phyloP scores from a whole-genome alignment of 2,888 invertebrate genomes.

The Tetanocera ferruginea region DNA sequence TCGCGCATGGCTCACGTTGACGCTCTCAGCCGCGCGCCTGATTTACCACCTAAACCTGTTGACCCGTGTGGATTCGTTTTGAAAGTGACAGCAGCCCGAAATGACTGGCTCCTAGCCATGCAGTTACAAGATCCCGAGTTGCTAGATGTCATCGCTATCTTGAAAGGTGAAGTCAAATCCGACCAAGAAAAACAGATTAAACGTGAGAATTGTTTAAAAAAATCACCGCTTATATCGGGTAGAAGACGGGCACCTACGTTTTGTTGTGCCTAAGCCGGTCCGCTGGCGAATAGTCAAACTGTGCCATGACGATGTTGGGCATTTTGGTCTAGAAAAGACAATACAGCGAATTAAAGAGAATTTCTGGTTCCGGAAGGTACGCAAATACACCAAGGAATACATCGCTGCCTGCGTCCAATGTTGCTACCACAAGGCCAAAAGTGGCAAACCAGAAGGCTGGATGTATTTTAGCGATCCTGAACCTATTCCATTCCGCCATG shows the following conservation, averaged over 20 bases:
- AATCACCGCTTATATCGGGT: too few relatives aligned
- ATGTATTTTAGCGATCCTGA: too few relatives aligned
- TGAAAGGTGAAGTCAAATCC: too few relatives aligned
- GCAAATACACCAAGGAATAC: too few relatives aligned
- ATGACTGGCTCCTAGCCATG: too few relatives aligned
- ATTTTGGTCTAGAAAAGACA: background rate
- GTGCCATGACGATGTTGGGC: conserved; percentile 37
- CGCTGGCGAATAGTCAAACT: too few relatives aligned
- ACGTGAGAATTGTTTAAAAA: too few relatives aligned
- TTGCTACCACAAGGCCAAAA: conserved; percentile 29
- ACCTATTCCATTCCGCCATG: conserved; percentile 37
- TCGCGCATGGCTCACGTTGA: conserved; percentile 37
- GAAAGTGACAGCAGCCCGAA: conserved; percentile 27
- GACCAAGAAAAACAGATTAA: too few relatives aligned
- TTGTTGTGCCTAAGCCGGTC: too few relatives aligned
- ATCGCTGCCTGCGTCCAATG: conserved; percentile 39
- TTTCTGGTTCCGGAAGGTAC: background rate
- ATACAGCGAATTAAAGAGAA: background rate
- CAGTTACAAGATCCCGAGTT: too few relatives aligned
- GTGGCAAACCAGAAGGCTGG: conserved; percentile 38
- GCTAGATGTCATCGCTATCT: too few relatives aligned
- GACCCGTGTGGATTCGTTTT: conserved; percentile 10
- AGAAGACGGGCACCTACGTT: too few relatives aligned
- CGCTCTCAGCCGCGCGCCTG: conserved; percentile 36
- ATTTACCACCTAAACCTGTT: background rate